These are phyloP conservation scores for Miltochrista miniata DNA, from an alignment of 2,888 invertebrate genomes.

Conservation along the genomic window DNA sequence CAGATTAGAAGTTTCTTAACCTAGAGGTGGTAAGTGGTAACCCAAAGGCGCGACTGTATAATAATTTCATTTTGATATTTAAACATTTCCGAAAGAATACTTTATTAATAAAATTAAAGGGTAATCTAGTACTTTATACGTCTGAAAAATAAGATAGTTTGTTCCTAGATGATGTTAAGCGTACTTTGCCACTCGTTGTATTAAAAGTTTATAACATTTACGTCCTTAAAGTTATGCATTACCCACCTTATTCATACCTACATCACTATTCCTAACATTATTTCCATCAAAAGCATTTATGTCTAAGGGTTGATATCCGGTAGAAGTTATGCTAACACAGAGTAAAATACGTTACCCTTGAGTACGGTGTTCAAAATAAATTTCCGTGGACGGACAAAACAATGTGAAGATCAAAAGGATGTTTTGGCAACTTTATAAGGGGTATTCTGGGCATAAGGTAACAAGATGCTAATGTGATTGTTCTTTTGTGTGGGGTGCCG, in stretches of 20 bases:
- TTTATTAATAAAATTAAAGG: too few relatives aligned
- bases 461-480: conserved; percentile 67
- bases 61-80: too few relatives aligned
- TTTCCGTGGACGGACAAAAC: conserved; percentile 69
- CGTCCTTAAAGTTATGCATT: conserved; percentile 11
- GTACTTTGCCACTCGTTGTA: too few relatives aligned
- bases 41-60: too few relatives aligned
- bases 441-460: conserved; percentile 56
- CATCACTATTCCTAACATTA: conserved; percentile 29
- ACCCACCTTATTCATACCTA: not conserved
- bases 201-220: conserved; percentile 3
- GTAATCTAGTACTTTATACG: too few relatives aligned
- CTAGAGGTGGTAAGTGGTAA: too few relatives aligned
- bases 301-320: conserved; percentile 25
- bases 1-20: too few relatives aligned
- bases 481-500: conserved; percentile 50
- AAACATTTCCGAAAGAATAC: too few relatives aligned
- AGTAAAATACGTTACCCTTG: conserved; percentile 59
- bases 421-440: conserved; percentile 61
- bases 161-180: too few relatives aligned
- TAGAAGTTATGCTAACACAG: conserved; percentile 34
- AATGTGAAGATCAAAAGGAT: conserved; percentile 62
- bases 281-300: conserved; percentile 28
- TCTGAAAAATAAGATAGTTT: too few relatives aligned
- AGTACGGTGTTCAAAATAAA: conserved; percentile 51